Base-by-base conservation (phyloP, 2,797 vertebrate genomes). In the Notolabrus celidotus region DNA sequence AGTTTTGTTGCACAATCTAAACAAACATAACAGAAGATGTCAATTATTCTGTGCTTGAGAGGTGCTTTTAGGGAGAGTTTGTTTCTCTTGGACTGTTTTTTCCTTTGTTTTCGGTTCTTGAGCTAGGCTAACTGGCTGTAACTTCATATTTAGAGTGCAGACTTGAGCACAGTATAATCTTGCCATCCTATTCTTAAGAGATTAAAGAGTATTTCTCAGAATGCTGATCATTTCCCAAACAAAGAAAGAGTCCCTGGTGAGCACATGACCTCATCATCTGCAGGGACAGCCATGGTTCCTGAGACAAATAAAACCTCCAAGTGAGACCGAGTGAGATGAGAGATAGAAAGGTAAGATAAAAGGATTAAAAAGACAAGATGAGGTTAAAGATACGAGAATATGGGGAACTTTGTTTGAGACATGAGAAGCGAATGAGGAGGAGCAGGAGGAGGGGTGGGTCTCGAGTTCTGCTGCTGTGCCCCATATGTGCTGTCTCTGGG, bases 401-500 rank as follows among this genome's bases (percentile, higher is more conserved):
- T 33, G 46, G 43, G 41, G 56, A 67, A 19, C 36, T 67, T 69
- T 50, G 49, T 57, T 47, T 53, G 71, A 74, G 49, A 74, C 63
- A 56, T 57, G 47, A 65, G 52, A 70, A 45, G 51, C 45, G 36
- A 68, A 46, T 17, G 50, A 46, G 57, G 42, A 39, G 50, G 27
- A 45, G 31, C 34, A 31, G 29, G 20, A 19, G 22, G 17, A 8
- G 7, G 65, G 39, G 47, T 42, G 70, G 45, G 19, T 46, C 45
- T 55, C 15, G 69, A 79, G 66, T 39, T 67, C 49, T 56, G 61
- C 34, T 71, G 68, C 45, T 85, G 70, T 79, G 66, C 77, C 63
- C 81, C 64, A 47, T 61, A 72, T 75, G 73, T 60, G 82, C 73
- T 49, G 56, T 71, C 70, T 84, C 56, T 53, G 67, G 67, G 78